These are phyloP conservation scores for Elymnias hypermnestra DNA, from an alignment of 1,140 invertebrate species.

Conservation along the genomic window DNA sequence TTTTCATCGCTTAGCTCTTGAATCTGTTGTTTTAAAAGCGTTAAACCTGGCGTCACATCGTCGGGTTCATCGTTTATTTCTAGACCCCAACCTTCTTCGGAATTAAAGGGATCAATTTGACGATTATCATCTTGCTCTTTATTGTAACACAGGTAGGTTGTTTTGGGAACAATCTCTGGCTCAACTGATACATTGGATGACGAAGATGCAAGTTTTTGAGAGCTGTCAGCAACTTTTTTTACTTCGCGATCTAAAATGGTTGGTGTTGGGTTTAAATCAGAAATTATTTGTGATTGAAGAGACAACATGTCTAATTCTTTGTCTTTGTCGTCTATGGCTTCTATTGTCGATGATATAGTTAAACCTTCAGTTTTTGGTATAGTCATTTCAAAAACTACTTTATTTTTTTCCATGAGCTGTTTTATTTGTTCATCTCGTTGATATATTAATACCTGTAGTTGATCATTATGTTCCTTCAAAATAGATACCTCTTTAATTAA, in stretches of 20 bases:
- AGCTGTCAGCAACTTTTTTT: slow-evolving; percentile 35
- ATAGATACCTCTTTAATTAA: slow-evolving; percentile 29
- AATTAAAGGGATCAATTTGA: slow-evolving; percentile 58
- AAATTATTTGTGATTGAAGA: slow-evolving; percentile 58
- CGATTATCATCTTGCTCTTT: slow-evolving; percentile 27
- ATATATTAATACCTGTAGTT: slow-evolving; percentile 31
- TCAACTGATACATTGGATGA: slow-evolving; percentile 27
- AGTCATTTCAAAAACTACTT: slow-evolving; percentile 64
- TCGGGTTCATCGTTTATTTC: slow-evolving; percentile 39
- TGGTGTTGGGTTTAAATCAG: slow-evolving; percentile 20
- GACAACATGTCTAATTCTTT: slow-evolving; percentile 34
- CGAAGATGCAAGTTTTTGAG: slow-evolving; percentile 21
- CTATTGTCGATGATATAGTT: slow-evolving; percentile 65
- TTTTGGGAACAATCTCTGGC: slow-evolving; percentile 68
- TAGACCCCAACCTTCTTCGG: slow-evolving; percentile 67
- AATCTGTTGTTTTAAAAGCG: slow-evolving; percentile 49
- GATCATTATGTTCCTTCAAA: slow-evolving; percentile 36
- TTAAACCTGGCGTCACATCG: slow-evolving; percentile 42
- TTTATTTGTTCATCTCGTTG: slow-evolving; percentile 63
- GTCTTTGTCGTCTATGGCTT: slow-evolving; percentile 41
- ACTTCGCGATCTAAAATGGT: not conserved
- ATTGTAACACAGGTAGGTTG: slow-evolving; percentile 73
- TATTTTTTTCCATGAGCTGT: slow-evolving; percentile 54
- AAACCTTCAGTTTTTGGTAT: slow-evolving; percentile 70
- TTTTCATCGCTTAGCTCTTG: slow-evolving; percentile 50